Evolutionary conservation across 1,140 invertebrate species (phyloP), one percentile per base, ranked within the genome.

Genomic region (Nilaparvata lugens): DNA sequence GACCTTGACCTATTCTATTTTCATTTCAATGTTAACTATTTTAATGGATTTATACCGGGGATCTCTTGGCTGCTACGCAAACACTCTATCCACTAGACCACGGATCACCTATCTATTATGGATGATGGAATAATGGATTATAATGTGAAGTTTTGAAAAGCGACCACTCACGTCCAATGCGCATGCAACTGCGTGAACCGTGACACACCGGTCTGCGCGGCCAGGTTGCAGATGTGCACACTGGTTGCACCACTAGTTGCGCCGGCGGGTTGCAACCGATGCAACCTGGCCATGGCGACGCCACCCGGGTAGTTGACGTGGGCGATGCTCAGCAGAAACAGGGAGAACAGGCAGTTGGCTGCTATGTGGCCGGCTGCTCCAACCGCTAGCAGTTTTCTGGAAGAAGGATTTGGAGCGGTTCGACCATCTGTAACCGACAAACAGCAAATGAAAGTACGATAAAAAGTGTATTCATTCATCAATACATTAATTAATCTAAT

Each of bases 221-320:
- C 85, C 61, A 89, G 81, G 67, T 91, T 89, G 69, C 93, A 89
- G 66, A 98, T 95, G 70, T 98, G 93, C 48, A 98, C 83, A 68
- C 85, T 76, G 4, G 88, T 81, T 68, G 78, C 78, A n/a, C n/a
- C n/a, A n/a, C n/a, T n/a, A n/a, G n/a, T n/a, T n/a, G 78, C 70
- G 66, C 81, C 76, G 9, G 71, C 72, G 64, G 76, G 75, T 67
- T 92, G 84, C 21, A 93, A 65, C 62, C 85, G 77, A 75, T 98
- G 93, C 52, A 98, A 78, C 67, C 79, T 80, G 55, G 80, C 77
- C 42, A 98, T 85, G 6, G 95, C 95, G 21, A 82, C 74, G 62
- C 94, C 96, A 53, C 96, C 96, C 7, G 96, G 95, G 81, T 98
- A 99, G 76, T 98, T 99, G 23, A 84, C 83, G 64, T 84, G 81